Percentiles rank a stretch among this genome's conserved stretches.
phyloP scores from a whole-genome alignment of 2,797 vertebrate genomes.

The Girardinus metallicus region DNA sequence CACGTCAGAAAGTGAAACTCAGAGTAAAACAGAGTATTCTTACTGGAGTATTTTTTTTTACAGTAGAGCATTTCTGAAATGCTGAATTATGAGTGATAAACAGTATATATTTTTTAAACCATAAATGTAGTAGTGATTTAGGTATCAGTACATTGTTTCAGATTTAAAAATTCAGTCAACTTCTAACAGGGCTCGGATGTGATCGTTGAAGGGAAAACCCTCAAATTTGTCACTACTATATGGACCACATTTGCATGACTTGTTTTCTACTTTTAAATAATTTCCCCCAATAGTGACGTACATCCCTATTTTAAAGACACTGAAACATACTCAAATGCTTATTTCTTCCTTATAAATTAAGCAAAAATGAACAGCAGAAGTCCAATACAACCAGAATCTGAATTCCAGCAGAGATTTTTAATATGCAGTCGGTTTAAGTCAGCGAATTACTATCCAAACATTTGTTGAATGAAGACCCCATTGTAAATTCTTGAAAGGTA shows the following conservation, averaged over 20 bases:
- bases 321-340: background rate
- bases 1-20: too few species aligned
- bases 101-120: background rate
- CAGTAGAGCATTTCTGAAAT: background rate
- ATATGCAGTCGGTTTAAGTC: background rate
- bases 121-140: background rate
- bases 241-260: background rate
- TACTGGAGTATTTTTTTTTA: too few species aligned
- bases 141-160: background rate
- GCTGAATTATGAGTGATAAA: background rate
- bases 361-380: background rate
- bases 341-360: background rate
- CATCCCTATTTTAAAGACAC: background rate
- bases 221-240: background rate
- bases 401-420: background rate
- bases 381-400: too few species aligned
- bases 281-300: background rate
- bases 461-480: slow-evolving; percentile 4
- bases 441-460: background rate
- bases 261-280: background rate
- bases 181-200: background rate
- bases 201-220: background rate
- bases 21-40: too few species aligned
- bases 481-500: slow-evolving; percentile 32
- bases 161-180: background rate